Percentiles rank a stretch among this genome's conserved stretches.
phyloP scores from a whole-genome alignment of 2,113 vertebrate genomes.

The Neodon shergylaensis region DNA sequence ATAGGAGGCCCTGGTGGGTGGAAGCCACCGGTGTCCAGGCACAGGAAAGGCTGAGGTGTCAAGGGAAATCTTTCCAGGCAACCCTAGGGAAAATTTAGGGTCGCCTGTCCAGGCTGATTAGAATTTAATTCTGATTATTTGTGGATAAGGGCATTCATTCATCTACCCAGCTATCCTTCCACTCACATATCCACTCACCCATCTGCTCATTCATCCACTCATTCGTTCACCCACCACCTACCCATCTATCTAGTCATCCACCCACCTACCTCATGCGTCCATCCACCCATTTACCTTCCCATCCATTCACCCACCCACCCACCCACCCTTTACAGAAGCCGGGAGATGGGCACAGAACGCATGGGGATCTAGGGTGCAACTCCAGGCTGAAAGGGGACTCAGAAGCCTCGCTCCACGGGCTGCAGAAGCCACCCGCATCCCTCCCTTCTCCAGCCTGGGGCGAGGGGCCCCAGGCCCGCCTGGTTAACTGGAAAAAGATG shows the following conservation, averaged over 20 bases:
- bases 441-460: neutral
- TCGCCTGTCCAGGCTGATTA: neutral
- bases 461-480: constrained; percentile 29
- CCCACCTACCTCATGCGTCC: neutral
- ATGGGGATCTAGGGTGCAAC: neutral
- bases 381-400: neutral
- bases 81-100: neutral
- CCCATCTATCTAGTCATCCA: neutral
- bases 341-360: neutral
- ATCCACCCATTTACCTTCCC: neutral
- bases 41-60: neutral
- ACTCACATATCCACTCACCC: neutral
- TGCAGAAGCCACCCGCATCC: neutral
- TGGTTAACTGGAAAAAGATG: constrained; percentile 72
- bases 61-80: neutral
- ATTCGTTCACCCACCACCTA: fast-evolving
- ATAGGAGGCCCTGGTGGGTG: neutral
- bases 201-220: neutral
- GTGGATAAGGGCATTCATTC: neutral
- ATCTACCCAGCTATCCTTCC: neutral
- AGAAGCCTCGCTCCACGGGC: no score
- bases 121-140: neutral
- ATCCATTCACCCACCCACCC: neutral
- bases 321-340: neutral
- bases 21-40: neutral